Conservation (phyloP, 37 sponge, comb jelly and placozoan genomes). For the Crambe crambe region DNA sequence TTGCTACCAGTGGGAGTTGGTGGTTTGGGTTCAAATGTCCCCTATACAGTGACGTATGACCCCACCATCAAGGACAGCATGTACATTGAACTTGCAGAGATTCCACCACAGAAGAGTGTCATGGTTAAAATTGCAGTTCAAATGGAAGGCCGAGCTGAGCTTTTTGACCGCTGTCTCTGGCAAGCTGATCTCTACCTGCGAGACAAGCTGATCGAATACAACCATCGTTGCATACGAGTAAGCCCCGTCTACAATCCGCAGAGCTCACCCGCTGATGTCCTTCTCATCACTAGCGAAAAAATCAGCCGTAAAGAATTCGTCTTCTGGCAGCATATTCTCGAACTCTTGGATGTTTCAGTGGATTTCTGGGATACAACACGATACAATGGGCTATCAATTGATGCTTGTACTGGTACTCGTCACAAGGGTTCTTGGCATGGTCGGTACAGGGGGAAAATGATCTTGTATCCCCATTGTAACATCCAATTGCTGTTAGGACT, state of each 20-base stretch:
- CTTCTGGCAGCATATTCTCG: no score
- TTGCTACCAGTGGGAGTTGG: conserved; percentile 53
- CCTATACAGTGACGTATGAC: conserved; percentile 57
- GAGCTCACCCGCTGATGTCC: conserved; percentile 59
- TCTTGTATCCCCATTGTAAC: conserved; percentile 65
- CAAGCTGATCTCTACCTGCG: no score
- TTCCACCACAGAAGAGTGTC: conserved; percentile 44
- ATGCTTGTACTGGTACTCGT: conserved; percentile 18
- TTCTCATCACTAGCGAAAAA: conserved; percentile 54
- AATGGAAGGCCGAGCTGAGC: conserved; percentile 69
- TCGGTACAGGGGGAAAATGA: conserved; percentile 41
- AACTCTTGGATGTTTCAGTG: no score
- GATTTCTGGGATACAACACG: no score
- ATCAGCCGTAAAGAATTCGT: no score
- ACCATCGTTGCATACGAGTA: conserved; percentile 40
- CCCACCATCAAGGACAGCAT: conserved; percentile 62
- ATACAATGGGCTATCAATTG: conserved; percentile 64
- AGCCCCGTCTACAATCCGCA: conserved; percentile 56
- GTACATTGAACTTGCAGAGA: conserved; percentile 44
- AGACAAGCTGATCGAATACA: conserved; percentile 74
- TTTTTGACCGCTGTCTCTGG: conserved; percentile 70
- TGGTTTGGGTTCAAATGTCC: neutral
- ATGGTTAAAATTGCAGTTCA: conserved; percentile 45
- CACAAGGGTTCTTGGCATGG: conserved; percentile 65
- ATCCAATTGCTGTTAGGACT: conserved; percentile 3